Conservation (phyloP, 1,140 invertebrate genomes). For the Notospermus geniculatus region DNA sequence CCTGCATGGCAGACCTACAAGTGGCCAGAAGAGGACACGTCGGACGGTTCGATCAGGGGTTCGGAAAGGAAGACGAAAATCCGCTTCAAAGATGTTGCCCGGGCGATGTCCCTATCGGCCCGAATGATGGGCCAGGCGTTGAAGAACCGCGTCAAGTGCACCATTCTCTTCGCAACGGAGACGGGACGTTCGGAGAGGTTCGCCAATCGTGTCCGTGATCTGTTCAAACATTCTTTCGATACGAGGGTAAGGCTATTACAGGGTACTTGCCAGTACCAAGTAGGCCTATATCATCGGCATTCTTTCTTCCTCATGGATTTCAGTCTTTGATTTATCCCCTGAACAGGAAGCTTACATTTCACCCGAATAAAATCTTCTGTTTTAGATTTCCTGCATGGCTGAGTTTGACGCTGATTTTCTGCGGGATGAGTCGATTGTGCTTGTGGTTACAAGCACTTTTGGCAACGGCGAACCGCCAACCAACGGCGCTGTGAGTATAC, state of each 20-base stretch:
- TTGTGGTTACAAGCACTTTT: slow-evolving; percentile 92
- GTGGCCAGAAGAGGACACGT: slow-evolving; percentile 81
- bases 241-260: slow-evolving; percentile 69
- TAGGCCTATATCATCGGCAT: too few relatives aligned
- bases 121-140: slow-evolving; percentile 92
- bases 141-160: slow-evolving; percentile 88
- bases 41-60: slow-evolving; percentile 44
- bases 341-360: too few relatives aligned
- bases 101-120: slow-evolving; percentile 95
- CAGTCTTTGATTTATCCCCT: too few relatives aligned
- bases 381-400: slow-evolving; percentile 79
- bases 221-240: slow-evolving; percentile 92
- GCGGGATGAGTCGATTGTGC: slow-evolving; percentile 86
- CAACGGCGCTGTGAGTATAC: slow-evolving; percentile 79
- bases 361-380: too few relatives aligned
- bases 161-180: slow-evolving; percentile 90
- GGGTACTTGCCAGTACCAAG: too few relatives aligned
- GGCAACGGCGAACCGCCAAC: slow-evolving; percentile 96
- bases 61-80: slow-evolving; percentile 69
- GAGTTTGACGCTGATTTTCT: slow-evolving; percentile 91
- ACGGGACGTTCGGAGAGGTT: slow-evolving; percentile 93
- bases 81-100: slow-evolving; percentile 95
- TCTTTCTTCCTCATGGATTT: too few relatives aligned
- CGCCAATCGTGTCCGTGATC: slow-evolving; percentile 83
- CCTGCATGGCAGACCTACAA: slow-evolving; percentile 86